Evolutionary conservation across 2,113 vertebrate genomes (phyloP).

Genomic region (Cinclus cinclus): DNA sequence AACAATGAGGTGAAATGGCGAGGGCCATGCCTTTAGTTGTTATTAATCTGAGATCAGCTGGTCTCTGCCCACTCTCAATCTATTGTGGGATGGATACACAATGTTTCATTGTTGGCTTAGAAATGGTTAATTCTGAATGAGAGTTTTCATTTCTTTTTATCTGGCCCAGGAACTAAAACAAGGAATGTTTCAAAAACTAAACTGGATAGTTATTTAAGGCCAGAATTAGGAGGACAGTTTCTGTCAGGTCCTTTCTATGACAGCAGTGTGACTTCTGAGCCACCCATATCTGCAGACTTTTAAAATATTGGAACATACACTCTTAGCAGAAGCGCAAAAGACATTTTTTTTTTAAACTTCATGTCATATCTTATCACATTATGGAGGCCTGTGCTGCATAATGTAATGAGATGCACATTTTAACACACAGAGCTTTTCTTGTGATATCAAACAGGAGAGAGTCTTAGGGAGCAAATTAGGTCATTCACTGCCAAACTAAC

Average conservation of each 20-base stretch:
- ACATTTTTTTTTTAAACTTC: not conserved
- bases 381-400: constrained; percentile 33
- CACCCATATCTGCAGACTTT: not conserved
- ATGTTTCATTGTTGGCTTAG: not conserved
- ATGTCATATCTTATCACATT: constrained; percentile 60
- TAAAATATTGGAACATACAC: constrained; percentile 51
- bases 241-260: not conserved
- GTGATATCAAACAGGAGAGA: not conserved
- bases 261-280: not conserved
- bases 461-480: not conserved
- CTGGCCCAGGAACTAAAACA: not conserved
- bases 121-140: not conserved
- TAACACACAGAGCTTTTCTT: constrained; percentile 48
- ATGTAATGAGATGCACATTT: constrained; percentile 51
- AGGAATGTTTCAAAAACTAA: not conserved
- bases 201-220: not conserved
- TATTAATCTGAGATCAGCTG: not conserved
- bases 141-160: not conserved
- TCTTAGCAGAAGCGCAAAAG: constrained; percentile 53
- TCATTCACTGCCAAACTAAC: not conserved
- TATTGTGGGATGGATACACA: not conserved
- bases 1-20: not conserved
- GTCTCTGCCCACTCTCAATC: not conserved
- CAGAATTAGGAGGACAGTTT: not conserved
- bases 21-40: not conserved